These are phyloP conservation scores for Heteromyza rotundicornis DNA, from an alignment of 2,888 invertebrate species.

Conservation along the genomic window DNA sequence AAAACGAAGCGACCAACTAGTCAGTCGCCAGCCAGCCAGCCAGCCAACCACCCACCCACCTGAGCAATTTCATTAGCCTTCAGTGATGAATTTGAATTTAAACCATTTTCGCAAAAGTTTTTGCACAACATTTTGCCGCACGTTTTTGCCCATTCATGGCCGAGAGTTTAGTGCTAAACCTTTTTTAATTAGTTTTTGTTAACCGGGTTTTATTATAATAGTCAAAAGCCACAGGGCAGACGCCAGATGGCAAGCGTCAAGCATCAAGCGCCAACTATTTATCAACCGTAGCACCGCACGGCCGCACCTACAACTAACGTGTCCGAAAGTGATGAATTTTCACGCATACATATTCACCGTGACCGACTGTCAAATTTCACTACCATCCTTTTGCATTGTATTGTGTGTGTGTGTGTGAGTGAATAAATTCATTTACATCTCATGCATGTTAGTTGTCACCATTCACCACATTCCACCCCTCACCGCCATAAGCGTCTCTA, in stretches of 20 bases:
- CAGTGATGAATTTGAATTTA: conserved; percentile 6
- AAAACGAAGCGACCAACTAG: too few relatives aligned
- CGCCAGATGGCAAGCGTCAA: background rate
- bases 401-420: background rate
- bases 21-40: too few relatives aligned
- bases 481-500: too few relatives aligned
- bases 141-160: background rate
- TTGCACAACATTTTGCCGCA: too few relatives aligned
- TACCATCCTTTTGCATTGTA: too few relatives aligned
- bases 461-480: too few relatives aligned
- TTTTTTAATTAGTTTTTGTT: background rate
- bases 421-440: background rate
- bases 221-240: background rate
- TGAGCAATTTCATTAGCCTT: too few relatives aligned
- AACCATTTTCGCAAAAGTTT: background rate
- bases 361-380: too few relatives aligned
- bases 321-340: conserved; percentile 4
- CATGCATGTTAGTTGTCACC: too few relatives aligned
- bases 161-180: background rate
- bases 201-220: background rate
- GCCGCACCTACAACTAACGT: conserved; percentile 9
- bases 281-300: background rate
- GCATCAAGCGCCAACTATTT: too few relatives aligned
- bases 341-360: background rate
- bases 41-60: too few relatives aligned